Percentiles rank a stretch among this genome's conserved stretches.
These are phyloP conservation scores for Polydrusus pterygomalis DNA, from an alignment of 2,888 invertebrate species.

Conservation along the genomic window DNA sequence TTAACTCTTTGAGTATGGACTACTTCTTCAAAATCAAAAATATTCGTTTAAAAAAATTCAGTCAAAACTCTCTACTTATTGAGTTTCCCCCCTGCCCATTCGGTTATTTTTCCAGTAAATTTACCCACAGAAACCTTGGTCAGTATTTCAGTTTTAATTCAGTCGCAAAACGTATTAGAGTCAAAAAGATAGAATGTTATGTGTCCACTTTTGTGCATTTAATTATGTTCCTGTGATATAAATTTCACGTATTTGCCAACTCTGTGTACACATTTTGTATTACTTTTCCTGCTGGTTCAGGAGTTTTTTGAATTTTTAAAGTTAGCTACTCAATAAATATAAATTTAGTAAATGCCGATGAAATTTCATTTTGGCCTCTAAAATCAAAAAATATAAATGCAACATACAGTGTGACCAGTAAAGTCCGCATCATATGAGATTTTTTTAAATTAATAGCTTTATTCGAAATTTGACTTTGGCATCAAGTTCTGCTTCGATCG, in stretches of 20 bases:
- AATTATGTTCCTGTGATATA: slow-evolving; percentile 34
- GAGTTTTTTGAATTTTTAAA: background rate
- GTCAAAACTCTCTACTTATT: background rate
- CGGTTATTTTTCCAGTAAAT: slow-evolving; percentile 33
- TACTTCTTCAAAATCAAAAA: too few species aligned
- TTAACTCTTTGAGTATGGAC: too few species aligned
- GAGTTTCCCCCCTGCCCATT: slow-evolving; percentile 18
- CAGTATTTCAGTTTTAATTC: slow-evolving; percentile 33
- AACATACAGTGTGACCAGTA: too few species aligned
- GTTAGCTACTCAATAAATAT: too few species aligned
- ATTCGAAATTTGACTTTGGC: too few species aligned
- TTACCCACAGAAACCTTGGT: slow-evolving; percentile 12
- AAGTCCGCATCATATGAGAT: too few species aligned
- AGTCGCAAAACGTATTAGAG: slow-evolving; percentile 41
- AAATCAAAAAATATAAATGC: too few species aligned
- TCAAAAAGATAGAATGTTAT: slow-evolving; percentile 45
- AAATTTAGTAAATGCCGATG: too few species aligned
- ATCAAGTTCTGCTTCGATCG: too few species aligned
- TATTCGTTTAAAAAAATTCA: background rate
- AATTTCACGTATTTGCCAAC: slow-evolving; percentile 13
- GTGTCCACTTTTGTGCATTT: slow-evolving; percentile 33
- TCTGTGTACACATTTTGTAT: slow-evolving; percentile 7
- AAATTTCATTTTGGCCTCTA: too few species aligned
- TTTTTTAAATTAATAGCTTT: too few species aligned
- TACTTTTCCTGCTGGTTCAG: background rate